Conservation (phyloP, 2,113 vertebrate species). For the Theristicus caerulescens region DNA sequence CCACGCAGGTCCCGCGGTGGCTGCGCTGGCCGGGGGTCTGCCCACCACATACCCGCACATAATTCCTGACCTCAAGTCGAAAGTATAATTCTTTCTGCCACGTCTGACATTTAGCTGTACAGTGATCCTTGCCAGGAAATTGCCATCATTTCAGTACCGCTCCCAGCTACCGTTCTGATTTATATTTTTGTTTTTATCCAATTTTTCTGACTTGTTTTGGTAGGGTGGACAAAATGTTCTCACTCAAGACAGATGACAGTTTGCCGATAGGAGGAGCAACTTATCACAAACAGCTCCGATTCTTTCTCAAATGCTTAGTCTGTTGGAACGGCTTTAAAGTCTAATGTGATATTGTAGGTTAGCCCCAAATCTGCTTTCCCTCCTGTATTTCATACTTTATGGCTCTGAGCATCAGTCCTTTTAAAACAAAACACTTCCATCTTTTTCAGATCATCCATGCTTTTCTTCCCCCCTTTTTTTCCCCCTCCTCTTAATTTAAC, state of each 20-base stretch:
- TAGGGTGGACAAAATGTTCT: constrained; percentile 65
- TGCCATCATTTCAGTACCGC: constrained; percentile 55
- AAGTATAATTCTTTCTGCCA: constrained; percentile 62
- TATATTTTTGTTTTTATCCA: constrained; percentile 67
- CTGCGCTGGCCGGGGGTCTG: background rate
- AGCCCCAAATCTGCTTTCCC: constrained; percentile 40
- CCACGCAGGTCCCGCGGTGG: fast-evolving
- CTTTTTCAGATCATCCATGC: background rate
- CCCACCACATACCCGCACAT: background rate
- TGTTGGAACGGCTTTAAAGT: constrained; percentile 64
- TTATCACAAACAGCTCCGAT: constrained; percentile 51
- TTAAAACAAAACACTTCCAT: constrained; percentile 38
- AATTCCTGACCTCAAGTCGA: constrained; percentile 22
- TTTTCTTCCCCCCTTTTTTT: background rate
- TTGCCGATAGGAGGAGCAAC: constrained; percentile 65
- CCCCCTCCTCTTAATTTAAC: background rate
- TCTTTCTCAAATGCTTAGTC: constrained; percentile 55
- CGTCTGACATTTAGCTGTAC: constrained; percentile 63
- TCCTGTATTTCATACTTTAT: constrained; percentile 52
- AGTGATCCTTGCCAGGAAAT: constrained; percentile 53
- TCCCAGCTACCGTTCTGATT: constrained; percentile 59
- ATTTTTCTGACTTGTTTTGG: constrained; percentile 65
- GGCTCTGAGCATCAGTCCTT: background rate
- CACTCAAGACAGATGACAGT: constrained; percentile 59
- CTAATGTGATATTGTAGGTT: constrained; percentile 58